Evolutionary conservation across 30 jellyfish, hydroid and myxozoan species (phyloP).

Genomic region (Pelagia noctiluca): DNA sequence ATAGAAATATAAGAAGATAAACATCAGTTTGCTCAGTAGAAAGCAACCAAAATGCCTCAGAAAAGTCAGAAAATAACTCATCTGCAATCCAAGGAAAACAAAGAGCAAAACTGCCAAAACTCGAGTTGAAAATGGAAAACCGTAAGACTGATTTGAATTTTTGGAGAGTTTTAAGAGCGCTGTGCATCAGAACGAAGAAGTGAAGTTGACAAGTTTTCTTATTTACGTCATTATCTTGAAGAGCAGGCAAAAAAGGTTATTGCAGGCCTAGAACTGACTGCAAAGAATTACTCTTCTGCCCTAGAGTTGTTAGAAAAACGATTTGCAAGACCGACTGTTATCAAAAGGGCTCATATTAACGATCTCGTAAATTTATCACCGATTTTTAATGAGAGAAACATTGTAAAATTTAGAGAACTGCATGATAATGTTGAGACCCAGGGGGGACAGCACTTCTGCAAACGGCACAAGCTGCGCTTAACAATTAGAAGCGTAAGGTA

Average conservation of each 20-base stretch:
- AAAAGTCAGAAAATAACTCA: no score
- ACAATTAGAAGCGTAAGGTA: not conserved
- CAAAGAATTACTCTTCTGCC: conserved; percentile 44
- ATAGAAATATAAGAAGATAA: no score
- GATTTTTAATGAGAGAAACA: conserved; percentile 28
- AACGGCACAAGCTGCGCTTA: conserved; percentile 34
- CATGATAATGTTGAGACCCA: conserved; percentile 51
- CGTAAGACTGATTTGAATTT: conserved; percentile 55
- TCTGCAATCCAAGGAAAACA: not conserved
- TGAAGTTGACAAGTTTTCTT: conserved; percentile 33
- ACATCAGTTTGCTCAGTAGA: no score
- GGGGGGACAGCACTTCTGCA: conserved; percentile 31
- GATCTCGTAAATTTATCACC: conserved; percentile 21
- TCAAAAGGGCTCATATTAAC: conserved; percentile 47
- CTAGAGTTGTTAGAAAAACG: conserved; percentile 22
- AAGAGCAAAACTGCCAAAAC: conserved; percentile 33
- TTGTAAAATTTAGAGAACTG: conserved; percentile 15
- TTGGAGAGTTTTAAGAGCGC: conserved; percentile 60
- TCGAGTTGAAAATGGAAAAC: conserved; percentile 41
- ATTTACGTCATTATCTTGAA: conserved; percentile 15
- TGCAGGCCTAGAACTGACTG: conserved; percentile 47
- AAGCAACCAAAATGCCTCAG: no score
- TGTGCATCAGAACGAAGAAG: conserved; percentile 13
- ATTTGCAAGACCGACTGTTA: conserved; percentile 44
- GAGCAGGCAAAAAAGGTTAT: conserved; percentile 51